Evolutionary conservation across 2,888 invertebrate species (phyloP), one percentile per base, ranked within the genome.

Genomic region (Terebella lapidaria): DNA sequence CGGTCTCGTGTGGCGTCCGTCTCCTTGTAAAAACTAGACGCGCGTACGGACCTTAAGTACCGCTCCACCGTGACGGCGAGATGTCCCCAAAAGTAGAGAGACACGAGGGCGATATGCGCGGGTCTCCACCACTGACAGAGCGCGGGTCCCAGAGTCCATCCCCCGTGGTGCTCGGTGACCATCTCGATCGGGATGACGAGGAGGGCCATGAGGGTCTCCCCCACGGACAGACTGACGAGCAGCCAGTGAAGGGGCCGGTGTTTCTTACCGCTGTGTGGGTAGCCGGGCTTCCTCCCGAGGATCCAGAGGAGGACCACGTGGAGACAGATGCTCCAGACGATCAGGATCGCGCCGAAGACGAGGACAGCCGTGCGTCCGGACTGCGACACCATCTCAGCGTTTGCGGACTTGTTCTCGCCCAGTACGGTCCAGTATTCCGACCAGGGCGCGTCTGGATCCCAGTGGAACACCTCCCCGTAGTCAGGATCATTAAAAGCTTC

Each of bases 101-200:
- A 28, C 20, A 56, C 57, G 20, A 60, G 55, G 55, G 54, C 30
- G 27, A 63, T 49, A 52, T 63, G 63, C 10, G 28, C 51, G 15
- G 56, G 52, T 26, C 58, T 28, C 63, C 63, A 63, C 5, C 30
- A 24, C 18, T 58, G 57, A 52, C 63, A 63, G 2, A 55, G 22
- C 30, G 30, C 47, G 49, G 45, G 52, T 2, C 63, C 63, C 18
- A 58, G 26, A 22, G 58, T 35, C 63, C 63, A 63, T 22, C 42
- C 29, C 24, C 60, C 60, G 24, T 28, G 26, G 1, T 30, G 24
- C 56, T 63, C 63, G 3, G 60, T 63, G 22, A 57, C 57, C 46
- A 63, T 52, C 4, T 51, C 56, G 15, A 57, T 52, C 45, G 63
- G 63, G 3, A 63, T 51, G 1, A 63, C 58, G 45, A 63, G 28